Conservation (phyloP, 1,140 invertebrate species). For the Papilio polyxenes region DNA sequence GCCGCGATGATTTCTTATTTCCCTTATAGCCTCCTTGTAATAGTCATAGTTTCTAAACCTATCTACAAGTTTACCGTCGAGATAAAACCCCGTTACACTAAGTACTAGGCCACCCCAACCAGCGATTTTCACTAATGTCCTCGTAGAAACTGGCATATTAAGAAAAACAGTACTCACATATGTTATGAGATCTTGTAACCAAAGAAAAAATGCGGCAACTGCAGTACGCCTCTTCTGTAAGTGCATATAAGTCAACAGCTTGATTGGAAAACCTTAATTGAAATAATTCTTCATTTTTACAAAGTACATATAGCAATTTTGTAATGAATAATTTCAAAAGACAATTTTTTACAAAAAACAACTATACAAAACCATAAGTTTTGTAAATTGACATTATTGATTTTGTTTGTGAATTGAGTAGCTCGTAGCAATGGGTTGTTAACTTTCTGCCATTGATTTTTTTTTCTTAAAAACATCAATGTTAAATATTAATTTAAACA, state of each 20-base stretch:
- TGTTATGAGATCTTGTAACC: background rate
- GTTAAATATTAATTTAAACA: too few relatives aligned
- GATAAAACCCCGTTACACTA: constrained; percentile 67
- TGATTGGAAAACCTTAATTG: background rate
- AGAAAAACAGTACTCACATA: constrained; percentile 22
- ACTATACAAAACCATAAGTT: background rate
- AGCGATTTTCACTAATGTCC: constrained; percentile 67
- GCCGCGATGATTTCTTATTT: constrained; percentile 78
- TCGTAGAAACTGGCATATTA: constrained; percentile 59
- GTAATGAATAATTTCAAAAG: too few relatives aligned
- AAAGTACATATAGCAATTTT: background rate
- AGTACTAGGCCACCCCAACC: constrained; percentile 69
- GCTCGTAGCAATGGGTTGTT: background rate
- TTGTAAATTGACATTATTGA: background rate
- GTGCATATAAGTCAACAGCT: background rate
- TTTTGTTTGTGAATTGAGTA: background rate
- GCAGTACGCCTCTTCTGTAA: background rate
- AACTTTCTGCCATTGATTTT: background rate
- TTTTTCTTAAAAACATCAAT: background rate
- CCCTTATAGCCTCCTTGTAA: constrained; percentile 82
- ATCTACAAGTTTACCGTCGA: constrained; percentile 65
- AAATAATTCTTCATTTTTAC: background rate
- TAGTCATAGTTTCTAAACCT: constrained; percentile 72
- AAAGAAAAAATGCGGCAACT: background rate
- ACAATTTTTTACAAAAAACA: too few relatives aligned